A percentile compares a stretch with the other conserved stretches of the same genome.
Evolutionary conservation across 2,113 vertebrate genomes (phyloP).

Genomic region (Thinocorus orbignyianus): DNA sequence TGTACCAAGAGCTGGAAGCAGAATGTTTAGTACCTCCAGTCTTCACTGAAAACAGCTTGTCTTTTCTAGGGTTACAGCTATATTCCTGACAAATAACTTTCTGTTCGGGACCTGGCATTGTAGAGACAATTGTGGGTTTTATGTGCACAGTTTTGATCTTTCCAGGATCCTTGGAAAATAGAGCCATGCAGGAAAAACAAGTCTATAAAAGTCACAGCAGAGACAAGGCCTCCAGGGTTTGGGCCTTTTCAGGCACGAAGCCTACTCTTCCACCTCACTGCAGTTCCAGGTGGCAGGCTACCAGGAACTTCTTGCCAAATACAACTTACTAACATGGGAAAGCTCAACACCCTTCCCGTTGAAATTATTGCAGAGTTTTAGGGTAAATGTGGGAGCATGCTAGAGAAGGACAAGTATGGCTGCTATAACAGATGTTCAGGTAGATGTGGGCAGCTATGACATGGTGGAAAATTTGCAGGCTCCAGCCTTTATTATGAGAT

Average conservation of each 20-base stretch:
- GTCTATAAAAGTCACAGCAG: conserved; percentile 26
- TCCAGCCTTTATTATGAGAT: background rate
- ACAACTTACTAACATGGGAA: background rate
- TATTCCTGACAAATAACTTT: background rate
- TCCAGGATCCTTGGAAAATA: conserved; percentile 24
- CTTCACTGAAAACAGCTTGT: background rate
- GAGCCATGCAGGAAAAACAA: background rate
- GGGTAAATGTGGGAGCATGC: background rate
- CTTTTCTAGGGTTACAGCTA: background rate
- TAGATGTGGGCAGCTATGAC: background rate
- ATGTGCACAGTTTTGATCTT: conserved; percentile 5
- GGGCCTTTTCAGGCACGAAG: background rate
- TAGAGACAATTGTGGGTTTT: background rate
- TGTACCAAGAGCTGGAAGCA: background rate
- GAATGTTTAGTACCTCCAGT: background rate
- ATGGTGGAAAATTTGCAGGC: background rate
- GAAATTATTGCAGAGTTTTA: background rate
- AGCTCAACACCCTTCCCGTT: conserved; percentile 9
- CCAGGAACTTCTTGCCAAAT: conserved; percentile 36
- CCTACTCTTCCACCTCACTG: background rate
- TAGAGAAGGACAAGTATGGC: background rate
- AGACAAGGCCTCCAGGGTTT: background rate
- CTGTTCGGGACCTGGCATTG: background rate
- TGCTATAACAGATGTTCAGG: background rate
- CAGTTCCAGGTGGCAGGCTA: conserved; percentile 27